These are phyloP conservation scores for Amyelois transitella DNA, from an alignment of 1,140 invertebrate species.

Conservation along the genomic window DNA sequence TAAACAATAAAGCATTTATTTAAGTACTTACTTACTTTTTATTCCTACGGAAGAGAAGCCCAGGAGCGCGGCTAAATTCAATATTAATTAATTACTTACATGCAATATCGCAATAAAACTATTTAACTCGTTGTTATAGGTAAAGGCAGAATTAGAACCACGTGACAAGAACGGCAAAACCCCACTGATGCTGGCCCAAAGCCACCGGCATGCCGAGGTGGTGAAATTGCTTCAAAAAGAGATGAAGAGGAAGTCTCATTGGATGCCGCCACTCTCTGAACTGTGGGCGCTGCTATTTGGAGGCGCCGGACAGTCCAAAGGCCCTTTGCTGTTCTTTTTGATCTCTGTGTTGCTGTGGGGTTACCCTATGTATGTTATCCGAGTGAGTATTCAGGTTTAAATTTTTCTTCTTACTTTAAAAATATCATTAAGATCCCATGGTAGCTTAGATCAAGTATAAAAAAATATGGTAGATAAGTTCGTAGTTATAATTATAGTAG, in stretches of 20 bases:
- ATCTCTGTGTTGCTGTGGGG: constrained; percentile 91
- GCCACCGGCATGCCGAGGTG: constrained; percentile 89
- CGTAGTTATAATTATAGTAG: no score
- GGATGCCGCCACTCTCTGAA: constrained; percentile 90
- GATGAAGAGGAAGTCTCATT: constrained; percentile 85
- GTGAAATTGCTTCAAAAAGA: constrained; percentile 87
- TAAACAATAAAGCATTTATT: no score
- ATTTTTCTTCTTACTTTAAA: no score
- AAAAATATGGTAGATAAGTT: no score
- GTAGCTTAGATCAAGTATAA: no score
- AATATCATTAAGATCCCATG: no score
- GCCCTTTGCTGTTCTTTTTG: constrained; percentile 88
- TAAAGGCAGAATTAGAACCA: constrained; percentile 88
- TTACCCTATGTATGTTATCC: constrained; percentile 93
- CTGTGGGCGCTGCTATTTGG: constrained; percentile 93
- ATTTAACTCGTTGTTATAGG: constrained; percentile 74
- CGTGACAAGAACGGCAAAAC: constrained; percentile 94
- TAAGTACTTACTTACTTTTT: no score
- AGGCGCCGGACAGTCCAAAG: constrained; percentile 91
- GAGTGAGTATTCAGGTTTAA: constrained; percentile 74
- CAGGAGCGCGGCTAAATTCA: no score
- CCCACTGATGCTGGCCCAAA: constrained; percentile 89
- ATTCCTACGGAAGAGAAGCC: no score
- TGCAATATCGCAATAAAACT: no score
- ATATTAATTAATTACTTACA: no score